Conservation (phyloP, 1,140 invertebrate genomes). For the Hydropsyche tenuis region DNA sequence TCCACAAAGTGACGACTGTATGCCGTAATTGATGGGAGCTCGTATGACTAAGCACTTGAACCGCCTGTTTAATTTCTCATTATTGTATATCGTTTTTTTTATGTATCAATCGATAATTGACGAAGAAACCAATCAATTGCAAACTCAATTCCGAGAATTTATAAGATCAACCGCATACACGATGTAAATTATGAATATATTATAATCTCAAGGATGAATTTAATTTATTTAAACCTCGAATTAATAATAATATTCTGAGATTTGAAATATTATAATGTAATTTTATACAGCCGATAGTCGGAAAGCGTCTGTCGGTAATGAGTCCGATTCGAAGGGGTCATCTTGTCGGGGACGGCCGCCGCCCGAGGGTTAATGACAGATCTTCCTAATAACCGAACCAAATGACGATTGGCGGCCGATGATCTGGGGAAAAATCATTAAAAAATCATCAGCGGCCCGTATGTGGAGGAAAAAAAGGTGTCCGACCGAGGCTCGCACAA, state of each 20-base stretch:
- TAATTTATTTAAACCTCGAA: no score
- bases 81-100: no score
- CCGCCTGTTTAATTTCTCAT: no score
- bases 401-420: conserved; percentile 41
- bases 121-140: no score
- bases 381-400: conserved; percentile 43
- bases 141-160: no score
- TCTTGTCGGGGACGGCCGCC: conserved; percentile 3
- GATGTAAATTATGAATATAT: no score
- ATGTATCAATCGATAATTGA: no score
- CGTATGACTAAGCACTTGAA: no score
- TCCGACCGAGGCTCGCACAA: conserved; percentile 4
- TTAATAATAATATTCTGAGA: no score
- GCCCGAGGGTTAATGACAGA: conserved; percentile 42
- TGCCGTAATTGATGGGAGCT: not conserved
- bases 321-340: conserved; percentile 31
- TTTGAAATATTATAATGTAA: not conserved
- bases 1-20: not conserved
- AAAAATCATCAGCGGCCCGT: conserved; percentile 40
- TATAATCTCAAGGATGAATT: no score
- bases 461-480: conserved; percentile 13
- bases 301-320: no score
- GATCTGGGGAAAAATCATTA: conserved; percentile 43
- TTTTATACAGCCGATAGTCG: conserved; percentile 16
- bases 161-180: no score